phyloP scores from a whole-genome alignment of 1,140 invertebrate genomes.

The Sitodiplosis mosellana region DNA sequence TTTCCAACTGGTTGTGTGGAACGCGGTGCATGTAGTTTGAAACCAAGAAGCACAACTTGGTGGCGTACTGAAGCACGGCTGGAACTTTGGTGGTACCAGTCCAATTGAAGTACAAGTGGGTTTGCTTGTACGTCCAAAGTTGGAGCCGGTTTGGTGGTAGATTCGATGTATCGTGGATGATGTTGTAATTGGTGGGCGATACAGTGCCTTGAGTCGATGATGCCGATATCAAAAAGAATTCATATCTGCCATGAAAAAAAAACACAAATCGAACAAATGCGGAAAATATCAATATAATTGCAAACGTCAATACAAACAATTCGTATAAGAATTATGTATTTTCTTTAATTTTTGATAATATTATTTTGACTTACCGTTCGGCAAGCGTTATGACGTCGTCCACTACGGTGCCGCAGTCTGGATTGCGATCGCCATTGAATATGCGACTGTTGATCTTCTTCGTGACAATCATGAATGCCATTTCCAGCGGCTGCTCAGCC shows the following conservation, averaged over 20 bases:
- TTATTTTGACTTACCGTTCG: slow-evolving; percentile 37
- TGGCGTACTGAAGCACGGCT: slow-evolving; percentile 71
- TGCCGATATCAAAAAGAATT: slow-evolving; percentile 69
- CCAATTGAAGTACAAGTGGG: slow-evolving; percentile 74
- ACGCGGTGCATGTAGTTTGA: slow-evolving; percentile 45
- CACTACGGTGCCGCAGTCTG: slow-evolving; percentile 67
- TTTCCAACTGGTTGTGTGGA: not conserved
- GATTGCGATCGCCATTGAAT: slow-evolving; percentile 32
- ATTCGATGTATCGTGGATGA: slow-evolving; percentile 36
- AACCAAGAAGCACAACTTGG: slow-evolving; percentile 66
- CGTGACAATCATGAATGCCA: slow-evolving; percentile 57
- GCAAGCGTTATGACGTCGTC: slow-evolving; percentile 71
- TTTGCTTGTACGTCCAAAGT: slow-evolving; percentile 57
- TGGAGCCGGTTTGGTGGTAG: slow-evolving; percentile 49
- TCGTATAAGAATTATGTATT: no score
- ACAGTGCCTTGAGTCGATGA: slow-evolving; percentile 61
- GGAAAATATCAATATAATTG: no score
- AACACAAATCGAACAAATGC: no score
- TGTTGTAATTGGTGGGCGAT: slow-evolving; percentile 60
- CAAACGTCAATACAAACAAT: no score
- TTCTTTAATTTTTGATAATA: no score
- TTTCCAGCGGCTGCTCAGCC: slow-evolving; percentile 21
- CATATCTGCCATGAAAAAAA: slow-evolving; percentile 15
- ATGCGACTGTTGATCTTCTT: slow-evolving; percentile 52
- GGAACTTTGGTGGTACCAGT: slow-evolving; percentile 62